A percentile compares a stretch with the other conserved stretches of the same genome.
Conservation (phyloP, 2,113 vertebrate species). For the Ciconia stormi region DNA sequence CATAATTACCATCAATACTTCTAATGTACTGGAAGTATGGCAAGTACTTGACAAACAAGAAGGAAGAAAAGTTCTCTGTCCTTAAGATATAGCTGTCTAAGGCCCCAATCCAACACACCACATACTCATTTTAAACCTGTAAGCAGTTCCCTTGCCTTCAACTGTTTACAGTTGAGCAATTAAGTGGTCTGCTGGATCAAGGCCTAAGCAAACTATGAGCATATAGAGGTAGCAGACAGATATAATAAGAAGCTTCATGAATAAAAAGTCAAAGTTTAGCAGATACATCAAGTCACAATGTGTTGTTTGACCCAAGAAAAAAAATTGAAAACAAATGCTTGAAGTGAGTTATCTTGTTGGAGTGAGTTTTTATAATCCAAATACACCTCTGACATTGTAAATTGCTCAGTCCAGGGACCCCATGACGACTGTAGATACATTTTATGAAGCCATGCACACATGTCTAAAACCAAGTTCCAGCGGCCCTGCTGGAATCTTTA, state of each 20-base stretch:
- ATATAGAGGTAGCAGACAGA: neutral
- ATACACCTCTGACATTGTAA: neutral
- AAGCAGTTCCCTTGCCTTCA: neutral
- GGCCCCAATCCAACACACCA: neutral
- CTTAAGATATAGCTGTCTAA: neutral
- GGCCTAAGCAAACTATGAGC: neutral
- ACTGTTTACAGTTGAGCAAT: neutral
- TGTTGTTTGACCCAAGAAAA: neutral
- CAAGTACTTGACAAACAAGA: neutral
- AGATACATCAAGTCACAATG: neutral
- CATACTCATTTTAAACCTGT: neutral
- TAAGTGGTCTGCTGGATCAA: slow-evolving; percentile 14
- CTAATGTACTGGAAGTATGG: neutral
- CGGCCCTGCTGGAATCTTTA: neutral
- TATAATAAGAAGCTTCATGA: neutral
- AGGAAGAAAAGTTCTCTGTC: neutral
- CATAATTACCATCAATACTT: neutral
- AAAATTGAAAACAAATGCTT: neutral
- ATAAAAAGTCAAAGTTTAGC: neutral
- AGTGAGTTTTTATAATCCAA: neutral
- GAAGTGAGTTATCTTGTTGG: neutral
- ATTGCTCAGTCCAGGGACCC: neutral
- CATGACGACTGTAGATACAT: neutral
- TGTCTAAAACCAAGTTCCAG: neutral
- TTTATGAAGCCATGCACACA: neutral